A percentile compares a stretch with the other conserved stretches of the same genome.
These are phyloP conservation scores for Dynastes grantii DNA, from an alignment of 2,888 invertebrate species.

Conservation along the genomic window DNA sequence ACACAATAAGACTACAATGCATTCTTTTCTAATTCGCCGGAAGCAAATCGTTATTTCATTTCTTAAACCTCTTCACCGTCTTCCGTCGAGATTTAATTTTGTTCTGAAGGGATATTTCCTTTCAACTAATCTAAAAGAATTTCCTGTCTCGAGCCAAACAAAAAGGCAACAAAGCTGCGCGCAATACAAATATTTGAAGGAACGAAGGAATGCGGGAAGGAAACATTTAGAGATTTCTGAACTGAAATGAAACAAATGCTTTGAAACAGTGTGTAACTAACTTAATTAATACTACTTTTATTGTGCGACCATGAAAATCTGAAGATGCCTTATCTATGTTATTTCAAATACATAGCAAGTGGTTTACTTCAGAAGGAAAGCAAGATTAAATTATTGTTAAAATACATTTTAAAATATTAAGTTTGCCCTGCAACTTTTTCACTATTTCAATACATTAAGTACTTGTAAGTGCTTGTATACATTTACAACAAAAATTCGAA, in stretches of 20 bases:
- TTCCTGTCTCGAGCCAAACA: neutral
- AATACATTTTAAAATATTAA: no score
- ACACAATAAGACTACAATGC: neutral
- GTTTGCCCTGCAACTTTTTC: no score
- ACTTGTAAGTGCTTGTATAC: no score
- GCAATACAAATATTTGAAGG: neutral
- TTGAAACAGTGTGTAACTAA: slow-evolving; percentile 7
- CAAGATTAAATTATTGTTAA: no score
- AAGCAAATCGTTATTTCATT: neutral
- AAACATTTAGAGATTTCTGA: slow-evolving; percentile 2
- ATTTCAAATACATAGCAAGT: neutral
- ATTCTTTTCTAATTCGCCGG: neutral
- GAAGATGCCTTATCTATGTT: neutral
- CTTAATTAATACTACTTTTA: neutral
- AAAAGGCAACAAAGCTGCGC: neutral
- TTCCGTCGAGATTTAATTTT: slow-evolving; percentile 1
- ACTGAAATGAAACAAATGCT: neutral
- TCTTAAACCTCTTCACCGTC: neutral
- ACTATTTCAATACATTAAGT: no score
- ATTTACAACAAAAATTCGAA: no score
- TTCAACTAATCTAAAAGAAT: slow-evolving; percentile 29
- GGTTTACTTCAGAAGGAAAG: no score
- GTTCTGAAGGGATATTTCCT: neutral
- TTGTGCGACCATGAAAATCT: neutral
- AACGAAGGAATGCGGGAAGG: slow-evolving; percentile 8